Conservation (phyloP, 1,140 invertebrate genomes). For the Chrysomallon squamiferum region DNA sequence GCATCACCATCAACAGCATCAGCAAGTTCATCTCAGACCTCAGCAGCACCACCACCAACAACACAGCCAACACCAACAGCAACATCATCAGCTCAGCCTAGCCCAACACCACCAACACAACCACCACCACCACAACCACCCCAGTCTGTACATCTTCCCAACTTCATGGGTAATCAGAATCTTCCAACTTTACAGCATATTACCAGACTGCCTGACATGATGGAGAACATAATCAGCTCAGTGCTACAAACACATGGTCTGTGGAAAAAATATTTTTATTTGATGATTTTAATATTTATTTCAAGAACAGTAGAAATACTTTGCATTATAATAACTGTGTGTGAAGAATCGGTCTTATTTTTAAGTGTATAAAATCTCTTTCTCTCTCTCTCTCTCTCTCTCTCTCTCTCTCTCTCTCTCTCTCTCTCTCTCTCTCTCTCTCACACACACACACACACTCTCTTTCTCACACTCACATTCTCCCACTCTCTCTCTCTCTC, state of each 20-base stretch:
- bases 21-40: background rate
- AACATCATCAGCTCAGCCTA: background rate
- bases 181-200: conserved; percentile 2
- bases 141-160: background rate
- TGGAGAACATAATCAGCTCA: conserved; percentile 72
- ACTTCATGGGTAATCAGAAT: background rate
- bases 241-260: conserved; percentile 51
- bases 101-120: background rate
- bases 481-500: too few species aligned
- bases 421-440: too few species aligned
- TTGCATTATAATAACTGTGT: too few species aligned
- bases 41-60: background rate
- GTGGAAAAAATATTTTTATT: too few species aligned
- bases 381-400: too few species aligned
- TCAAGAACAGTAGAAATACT: too few species aligned
- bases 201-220: conserved; percentile 62
- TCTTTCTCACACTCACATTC: too few species aligned
- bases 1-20: background rate
- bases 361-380: too few species aligned
- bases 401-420: too few species aligned
- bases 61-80: background rate
- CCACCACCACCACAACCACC: background rate
- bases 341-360: too few species aligned
- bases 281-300: too few species aligned
- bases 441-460: too few species aligned